phyloP scores from a whole-genome alignment of 2,888 invertebrate species.

The Rhimphoctona megacephalus region DNA sequence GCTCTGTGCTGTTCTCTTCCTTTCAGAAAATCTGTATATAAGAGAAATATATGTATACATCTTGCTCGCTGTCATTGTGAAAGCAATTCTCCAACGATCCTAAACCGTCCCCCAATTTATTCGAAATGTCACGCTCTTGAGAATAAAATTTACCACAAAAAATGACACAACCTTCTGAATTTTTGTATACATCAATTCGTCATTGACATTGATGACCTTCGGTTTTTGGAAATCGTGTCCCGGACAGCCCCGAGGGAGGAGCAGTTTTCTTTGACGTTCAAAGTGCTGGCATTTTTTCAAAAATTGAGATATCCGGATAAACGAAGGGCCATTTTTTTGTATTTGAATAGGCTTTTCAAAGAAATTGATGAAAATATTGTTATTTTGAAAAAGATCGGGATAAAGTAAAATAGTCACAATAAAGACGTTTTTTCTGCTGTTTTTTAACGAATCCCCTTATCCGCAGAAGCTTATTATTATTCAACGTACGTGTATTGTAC shows the following conservation, averaged over 20 bases:
- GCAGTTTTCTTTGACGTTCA: neutral
- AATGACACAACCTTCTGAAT: neutral
- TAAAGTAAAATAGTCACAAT: neutral
- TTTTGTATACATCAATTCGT: neutral
- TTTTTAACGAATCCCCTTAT: too few species aligned
- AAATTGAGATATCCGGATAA: neutral
- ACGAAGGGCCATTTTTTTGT: neutral
- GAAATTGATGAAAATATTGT: neutral
- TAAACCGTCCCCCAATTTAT: neutral
- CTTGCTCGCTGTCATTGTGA: neutral
- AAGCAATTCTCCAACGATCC: neutral
- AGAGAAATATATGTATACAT: neutral
- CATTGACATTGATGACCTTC: neutral
- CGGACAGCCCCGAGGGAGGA: neutral
- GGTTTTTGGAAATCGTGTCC: neutral
- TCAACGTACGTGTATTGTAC: neutral
- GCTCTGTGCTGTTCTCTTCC: constrained; percentile 1
- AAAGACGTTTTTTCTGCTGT: neutral
- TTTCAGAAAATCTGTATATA: neutral
- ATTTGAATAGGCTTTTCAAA: neutral
- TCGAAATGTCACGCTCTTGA: neutral
- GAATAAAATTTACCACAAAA: neutral
- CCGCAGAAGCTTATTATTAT: neutral
- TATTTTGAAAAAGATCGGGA: neutral
- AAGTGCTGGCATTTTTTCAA: neutral